A percentile compares a stretch with the other conserved stretches of the same genome.
Conservation (phyloP, 2,888 invertebrate species). For the Erebia palarica region DNA sequence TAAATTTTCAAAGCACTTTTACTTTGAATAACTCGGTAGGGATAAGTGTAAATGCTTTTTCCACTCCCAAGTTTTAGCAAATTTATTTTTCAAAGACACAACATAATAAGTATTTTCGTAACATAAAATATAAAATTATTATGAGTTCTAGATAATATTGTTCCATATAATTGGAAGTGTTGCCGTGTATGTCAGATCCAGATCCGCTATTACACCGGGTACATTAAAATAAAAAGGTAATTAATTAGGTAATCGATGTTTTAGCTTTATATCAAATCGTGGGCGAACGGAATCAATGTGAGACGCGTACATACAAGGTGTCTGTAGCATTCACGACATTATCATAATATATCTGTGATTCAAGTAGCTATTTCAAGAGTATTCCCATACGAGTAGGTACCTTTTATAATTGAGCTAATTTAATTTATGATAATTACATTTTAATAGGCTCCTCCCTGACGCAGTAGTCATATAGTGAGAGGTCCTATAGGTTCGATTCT, state of each 20-base stretch:
- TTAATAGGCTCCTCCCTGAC: too few species aligned
- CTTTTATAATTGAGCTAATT: too few species aligned
- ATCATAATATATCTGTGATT: background rate
- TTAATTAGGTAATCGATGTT: conserved; percentile 57
- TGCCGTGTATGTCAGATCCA: conserved; percentile 33
- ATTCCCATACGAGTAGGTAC: too few species aligned
- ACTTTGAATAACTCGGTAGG: too few species aligned
- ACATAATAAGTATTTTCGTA: background rate
- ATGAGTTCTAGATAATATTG: background rate
- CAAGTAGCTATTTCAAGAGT: background rate
- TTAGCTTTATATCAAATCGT: conserved; percentile 47
- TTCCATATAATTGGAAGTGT: conserved; percentile 32
- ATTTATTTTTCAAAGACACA: background rate
- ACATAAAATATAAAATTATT: background rate
- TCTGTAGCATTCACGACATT: background rate
- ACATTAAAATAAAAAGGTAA: conserved; percentile 48
- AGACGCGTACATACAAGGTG: conserved; percentile 27
- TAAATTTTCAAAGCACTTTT: too few species aligned
- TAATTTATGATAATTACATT: too few species aligned
- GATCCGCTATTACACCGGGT: conserved; percentile 36
- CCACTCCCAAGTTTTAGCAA: too few species aligned
- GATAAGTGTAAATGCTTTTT: too few species aligned
- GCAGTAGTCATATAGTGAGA: too few species aligned
- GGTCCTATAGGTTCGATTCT: too few species aligned
- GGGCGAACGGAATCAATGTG: conserved; percentile 44